These are phyloP conservation scores for Dendrocopos noguchii DNA, from an alignment of 2,113 vertebrate species.

Conservation along the genomic window DNA sequence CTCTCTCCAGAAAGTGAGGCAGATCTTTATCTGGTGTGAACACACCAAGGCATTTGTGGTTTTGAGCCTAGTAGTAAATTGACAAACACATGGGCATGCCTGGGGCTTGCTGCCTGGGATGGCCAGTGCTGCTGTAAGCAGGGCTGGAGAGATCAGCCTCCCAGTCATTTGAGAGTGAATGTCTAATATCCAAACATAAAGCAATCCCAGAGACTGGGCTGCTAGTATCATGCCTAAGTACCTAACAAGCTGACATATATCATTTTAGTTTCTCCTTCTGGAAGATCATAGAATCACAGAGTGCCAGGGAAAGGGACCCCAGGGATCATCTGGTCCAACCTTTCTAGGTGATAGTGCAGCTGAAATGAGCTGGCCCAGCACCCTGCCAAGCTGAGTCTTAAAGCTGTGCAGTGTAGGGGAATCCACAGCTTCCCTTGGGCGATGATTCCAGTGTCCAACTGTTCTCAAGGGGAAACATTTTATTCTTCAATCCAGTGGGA, in stretches of 20 bases:
- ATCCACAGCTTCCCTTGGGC: too few species aligned
- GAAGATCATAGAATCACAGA: neutral
- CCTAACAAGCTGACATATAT: neutral
- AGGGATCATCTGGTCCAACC: too few species aligned
- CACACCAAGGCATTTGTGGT: accelerated
- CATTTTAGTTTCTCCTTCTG: neutral
- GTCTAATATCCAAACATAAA: neutral
- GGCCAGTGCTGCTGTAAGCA: neutral
- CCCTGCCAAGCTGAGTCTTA: too few species aligned
- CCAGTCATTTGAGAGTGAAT: neutral
- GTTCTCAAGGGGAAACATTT: too few species aligned
- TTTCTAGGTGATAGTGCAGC: too few species aligned
- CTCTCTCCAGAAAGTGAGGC: neutral
- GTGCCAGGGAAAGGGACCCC: too few species aligned
- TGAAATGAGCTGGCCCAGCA: too few species aligned
- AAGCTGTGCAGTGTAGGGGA: too few species aligned
- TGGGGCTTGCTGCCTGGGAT: neutral
- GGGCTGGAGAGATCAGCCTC: neutral
- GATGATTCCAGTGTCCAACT: too few species aligned
- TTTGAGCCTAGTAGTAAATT: neutral
- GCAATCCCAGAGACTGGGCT: neutral
- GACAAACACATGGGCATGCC: neutral
- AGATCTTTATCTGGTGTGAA: neutral
- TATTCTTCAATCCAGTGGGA: too few species aligned
- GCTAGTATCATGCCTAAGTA: neutral